phyloP scores from a whole-genome alignment of 1,140 invertebrate genomes.

The Polypedilum pembai region DNA sequence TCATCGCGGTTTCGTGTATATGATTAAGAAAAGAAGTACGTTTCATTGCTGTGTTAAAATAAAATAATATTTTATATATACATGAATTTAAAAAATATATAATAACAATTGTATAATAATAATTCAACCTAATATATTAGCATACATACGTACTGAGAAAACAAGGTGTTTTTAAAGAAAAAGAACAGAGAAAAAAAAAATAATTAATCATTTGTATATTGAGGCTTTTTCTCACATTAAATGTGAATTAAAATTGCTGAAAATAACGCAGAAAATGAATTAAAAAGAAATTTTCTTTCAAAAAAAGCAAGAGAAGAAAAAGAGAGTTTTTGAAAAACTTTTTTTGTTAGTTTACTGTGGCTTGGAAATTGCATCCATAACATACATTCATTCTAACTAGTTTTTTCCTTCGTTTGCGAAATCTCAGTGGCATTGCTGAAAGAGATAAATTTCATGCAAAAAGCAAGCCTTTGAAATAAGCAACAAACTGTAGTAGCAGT shows the following conservation, averaged over 20 bases:
- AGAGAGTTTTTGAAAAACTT: background rate
- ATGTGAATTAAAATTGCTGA: background rate
- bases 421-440: no score
- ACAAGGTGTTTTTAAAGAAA: slow-evolving; percentile 1
- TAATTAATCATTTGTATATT: slow-evolving; percentile 28
- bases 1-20: background rate
- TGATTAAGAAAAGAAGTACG: background rate
- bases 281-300: background rate
- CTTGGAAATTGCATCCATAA: slow-evolving; percentile 8
- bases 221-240: slow-evolving; percentile 3
- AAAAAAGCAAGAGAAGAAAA: background rate
- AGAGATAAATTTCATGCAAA: no score
- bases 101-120: slow-evolving; percentile 15
- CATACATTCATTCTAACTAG: background rate
- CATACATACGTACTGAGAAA: background rate
- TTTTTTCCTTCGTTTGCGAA: no score
- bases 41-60: background rate
- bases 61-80: background rate
- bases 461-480: no score
- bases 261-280: no score
- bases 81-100: background rate
- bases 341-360: background rate
- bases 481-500: no score
- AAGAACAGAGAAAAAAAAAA: background rate
- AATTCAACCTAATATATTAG: slow-evolving; percentile 1